These are phyloP conservation scores for Kuschelorhynchus macadamiae DNA, from an alignment of 2,888 invertebrate genomes.

Conservation along the genomic window DNA sequence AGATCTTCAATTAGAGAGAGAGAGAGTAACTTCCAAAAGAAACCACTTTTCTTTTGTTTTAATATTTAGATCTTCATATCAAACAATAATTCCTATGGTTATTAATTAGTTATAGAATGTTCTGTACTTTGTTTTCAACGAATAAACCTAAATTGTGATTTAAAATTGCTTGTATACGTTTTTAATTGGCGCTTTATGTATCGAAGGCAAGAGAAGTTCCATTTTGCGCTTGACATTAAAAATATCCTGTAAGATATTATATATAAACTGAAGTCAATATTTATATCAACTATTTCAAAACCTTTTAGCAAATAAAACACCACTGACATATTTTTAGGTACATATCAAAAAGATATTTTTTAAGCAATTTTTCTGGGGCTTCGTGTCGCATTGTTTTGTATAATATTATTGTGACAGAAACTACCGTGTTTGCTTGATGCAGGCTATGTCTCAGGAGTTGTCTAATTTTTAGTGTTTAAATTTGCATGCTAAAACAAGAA, in stretches of 20 bases:
- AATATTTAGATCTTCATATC: too few relatives aligned
- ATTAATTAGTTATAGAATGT: too few relatives aligned
- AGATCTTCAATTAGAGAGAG: too few relatives aligned
- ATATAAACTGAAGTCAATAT: slow-evolving; percentile 61
- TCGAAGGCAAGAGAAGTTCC: slow-evolving; percentile 1
- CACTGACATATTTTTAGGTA: slow-evolving; percentile 60
- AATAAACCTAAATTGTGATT: slow-evolving; percentile 22
- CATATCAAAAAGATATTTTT: slow-evolving; percentile 59
- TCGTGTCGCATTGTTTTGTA: slow-evolving; percentile 14
- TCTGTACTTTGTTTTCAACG: too few relatives aligned
- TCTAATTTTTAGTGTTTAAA: too few relatives aligned
- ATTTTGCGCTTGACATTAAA: slow-evolving; percentile 11
- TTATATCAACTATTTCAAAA: slow-evolving; percentile 53
- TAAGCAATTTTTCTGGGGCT: slow-evolving; percentile 43
- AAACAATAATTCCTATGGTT: too few relatives aligned
- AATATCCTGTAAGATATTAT: slow-evolving; percentile 31
- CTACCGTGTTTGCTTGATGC: too few relatives aligned
- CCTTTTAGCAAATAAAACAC: slow-evolving; percentile 45
- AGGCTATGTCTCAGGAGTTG: too few relatives aligned
- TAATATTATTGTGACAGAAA: too few relatives aligned
- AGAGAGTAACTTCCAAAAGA: too few relatives aligned
- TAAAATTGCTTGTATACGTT: slow-evolving; percentile 11
- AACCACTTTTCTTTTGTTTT: too few relatives aligned
- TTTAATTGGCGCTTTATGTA: slow-evolving; percentile 14
- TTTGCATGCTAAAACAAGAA: too few relatives aligned